Percentiles rank a stretch among this genome's conserved stretches.
Conservation (phyloP, 2,797 vertebrate genomes). For the Streptopelia turtur region DNA sequence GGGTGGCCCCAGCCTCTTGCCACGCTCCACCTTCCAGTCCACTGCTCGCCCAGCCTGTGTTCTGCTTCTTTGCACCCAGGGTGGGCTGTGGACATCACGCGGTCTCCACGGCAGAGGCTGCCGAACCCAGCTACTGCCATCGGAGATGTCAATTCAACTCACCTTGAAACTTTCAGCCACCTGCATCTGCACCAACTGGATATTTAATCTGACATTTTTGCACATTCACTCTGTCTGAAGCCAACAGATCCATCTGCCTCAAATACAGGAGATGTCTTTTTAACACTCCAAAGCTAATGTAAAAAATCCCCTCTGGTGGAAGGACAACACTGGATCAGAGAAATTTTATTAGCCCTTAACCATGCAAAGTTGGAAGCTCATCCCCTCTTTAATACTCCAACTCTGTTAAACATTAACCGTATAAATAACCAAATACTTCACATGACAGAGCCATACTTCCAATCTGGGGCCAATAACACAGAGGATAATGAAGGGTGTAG, state of each 20-base stretch:
- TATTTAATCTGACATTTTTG: constrained; percentile 24
- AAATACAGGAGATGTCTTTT: constrained; percentile 38
- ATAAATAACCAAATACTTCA: constrained; percentile 73
- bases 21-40: neutral
- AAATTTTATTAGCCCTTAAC: constrained; percentile 63
- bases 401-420: constrained; percentile 73
- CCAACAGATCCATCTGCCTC: constrained; percentile 53
- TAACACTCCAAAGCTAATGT: constrained; percentile 59
- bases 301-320: constrained; percentile 49
- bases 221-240: constrained; percentile 21
- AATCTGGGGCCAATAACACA: constrained; percentile 66
- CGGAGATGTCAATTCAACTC: neutral
- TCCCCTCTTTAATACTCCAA: constrained; percentile 49
- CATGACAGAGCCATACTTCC: constrained; percentile 58
- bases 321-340: constrained; percentile 54
- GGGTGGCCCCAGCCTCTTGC: neutral
- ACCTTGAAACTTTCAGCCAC: neutral
- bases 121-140: neutral
- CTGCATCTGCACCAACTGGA: neutral
- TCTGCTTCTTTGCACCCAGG: neutral
- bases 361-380: constrained; percentile 50
- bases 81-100: neutral
- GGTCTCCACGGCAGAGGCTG: neutral
- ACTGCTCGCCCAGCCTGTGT: fast-evolving
- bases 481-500: constrained; percentile 63